Percentiles rank a stretch among this genome's conserved stretches.
These are phyloP conservation scores for Saimiri boliviensis DNA, from an alignment of 2,113 vertebrate species.

Conservation along the genomic window DNA sequence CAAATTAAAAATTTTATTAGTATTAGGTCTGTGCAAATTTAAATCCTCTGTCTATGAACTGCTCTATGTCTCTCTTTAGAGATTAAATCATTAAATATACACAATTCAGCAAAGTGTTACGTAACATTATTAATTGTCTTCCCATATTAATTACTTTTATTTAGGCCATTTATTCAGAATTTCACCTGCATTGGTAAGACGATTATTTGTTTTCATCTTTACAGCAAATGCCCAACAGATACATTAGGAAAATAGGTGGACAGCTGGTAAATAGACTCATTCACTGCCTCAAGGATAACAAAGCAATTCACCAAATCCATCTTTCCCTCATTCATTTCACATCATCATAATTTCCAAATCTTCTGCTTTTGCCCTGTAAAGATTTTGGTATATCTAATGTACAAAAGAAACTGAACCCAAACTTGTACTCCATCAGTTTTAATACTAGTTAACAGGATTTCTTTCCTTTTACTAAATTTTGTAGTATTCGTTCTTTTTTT, in stretches of 20 bases:
- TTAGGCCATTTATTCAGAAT: slow-evolving; percentile 40
- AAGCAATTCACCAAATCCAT: slow-evolving; percentile 39
- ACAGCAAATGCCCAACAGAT: slow-evolving; percentile 26
- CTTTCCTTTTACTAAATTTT: slow-evolving; percentile 28
- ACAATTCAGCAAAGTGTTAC: slow-evolving; percentile 16
- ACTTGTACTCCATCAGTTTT: not conserved
- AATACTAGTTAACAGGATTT: not conserved
- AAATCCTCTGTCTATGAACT: not conserved
- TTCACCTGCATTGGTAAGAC: slow-evolving; percentile 26
- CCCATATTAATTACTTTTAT: slow-evolving; percentile 16
- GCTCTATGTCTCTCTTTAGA: not conserved
- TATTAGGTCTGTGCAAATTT: slow-evolving; percentile 12
- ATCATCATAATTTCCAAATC: slow-evolving; percentile 34
- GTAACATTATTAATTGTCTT: not conserved
- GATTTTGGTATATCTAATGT: not conserved
- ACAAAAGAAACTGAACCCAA: not conserved
- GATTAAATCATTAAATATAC: slow-evolving; percentile 40
- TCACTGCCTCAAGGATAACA: slow-evolving; percentile 37
- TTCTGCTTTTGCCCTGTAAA: not conserved
- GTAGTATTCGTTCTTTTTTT: not conserved
- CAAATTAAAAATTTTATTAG: not conserved
- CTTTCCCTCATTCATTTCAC: slow-evolving; percentile 53
- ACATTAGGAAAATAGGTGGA: slow-evolving; percentile 45
- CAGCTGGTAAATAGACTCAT: slow-evolving; percentile 58
- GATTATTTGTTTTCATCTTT: slow-evolving; percentile 55